Base-by-base conservation (phyloP, 2,113 vertebrate species). In the Eclectus roratus region DNA sequence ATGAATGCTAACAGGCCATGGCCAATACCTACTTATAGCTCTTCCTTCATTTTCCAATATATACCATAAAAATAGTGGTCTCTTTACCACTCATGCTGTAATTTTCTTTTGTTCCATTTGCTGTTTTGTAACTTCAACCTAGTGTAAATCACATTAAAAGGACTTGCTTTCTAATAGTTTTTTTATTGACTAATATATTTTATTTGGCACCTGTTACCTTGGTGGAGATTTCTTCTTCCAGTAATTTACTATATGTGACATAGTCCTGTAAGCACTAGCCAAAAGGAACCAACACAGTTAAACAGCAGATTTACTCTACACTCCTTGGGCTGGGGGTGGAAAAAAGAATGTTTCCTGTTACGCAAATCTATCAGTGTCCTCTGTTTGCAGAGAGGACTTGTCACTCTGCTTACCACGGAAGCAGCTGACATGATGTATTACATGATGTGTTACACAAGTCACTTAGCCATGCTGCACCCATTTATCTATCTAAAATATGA, bases 71-170 rank as follows among this genome's bases (percentile, higher is more conserved):
- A 85, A 21, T 21, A 66, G 28, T 20, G 3, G 1, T 80, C 61
- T 66, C 39, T 91, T 89, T 60, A 65, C 86, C 4, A 3, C 69
- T 82, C 31, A 2, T 8, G 13, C 41, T 91, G 65, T 82, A 83
- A 96, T 95, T 93, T 94, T 69, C 86, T 94, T 92, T 61, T 80
- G 19, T 92, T 84, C 80, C 73, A 80, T 92, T 96, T 96, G 52
- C 89, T 65, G 25, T 80, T 92, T 69, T 85, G 86, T 84, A 91
- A 76, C 91, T 77, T 76, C 86, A 80, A 78, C 70, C 80, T 70
- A 58, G 70, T 83, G 91, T 94, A 96, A 97, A 97, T 97, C 95
- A 97, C 92, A 92, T 93, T 85, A 95, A 96, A 95, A 96, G 80
- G 43, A 41, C 74, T 91, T 58, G 53, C 80, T 94, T 92, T 91